These are phyloP conservation scores for Blennius ocellaris DNA, from an alignment of 2,113 vertebrate species.

Conservation along the genomic window DNA sequence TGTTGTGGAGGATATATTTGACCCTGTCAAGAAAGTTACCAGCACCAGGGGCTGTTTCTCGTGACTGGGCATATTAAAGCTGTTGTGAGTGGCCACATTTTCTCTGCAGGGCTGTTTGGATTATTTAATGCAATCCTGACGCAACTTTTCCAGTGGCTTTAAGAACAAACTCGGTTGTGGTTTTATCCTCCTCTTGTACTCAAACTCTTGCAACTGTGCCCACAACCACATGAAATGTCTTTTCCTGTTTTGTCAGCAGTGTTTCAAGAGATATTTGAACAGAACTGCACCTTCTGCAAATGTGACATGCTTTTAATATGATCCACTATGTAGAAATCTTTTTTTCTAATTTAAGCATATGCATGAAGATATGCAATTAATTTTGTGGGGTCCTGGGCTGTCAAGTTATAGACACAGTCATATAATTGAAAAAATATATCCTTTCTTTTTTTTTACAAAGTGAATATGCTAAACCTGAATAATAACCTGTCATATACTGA, in stretches of 20 bases:
- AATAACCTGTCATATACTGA: background rate
- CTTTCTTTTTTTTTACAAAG: background rate
- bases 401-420: background rate
- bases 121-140: conserved; percentile 33
- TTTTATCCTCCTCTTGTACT: conserved; percentile 22
- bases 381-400: too few relatives aligned
- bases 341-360: too few relatives aligned
- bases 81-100: background rate
- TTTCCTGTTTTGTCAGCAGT: background rate
- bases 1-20: background rate
- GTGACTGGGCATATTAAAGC: conserved; percentile 8
- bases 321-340: too few relatives aligned
- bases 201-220: conserved; percentile 7
- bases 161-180: conserved; percentile 28
- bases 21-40: background rate
- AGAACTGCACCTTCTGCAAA: background rate
- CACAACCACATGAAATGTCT: background rate
- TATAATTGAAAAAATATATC: background rate
- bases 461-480: background rate
- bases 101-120: conserved; percentile 5
- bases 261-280: background rate
- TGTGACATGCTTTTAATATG: too few relatives aligned
- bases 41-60: background rate
- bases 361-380: background rate
- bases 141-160: conserved; percentile 32